phyloP scores from a whole-genome alignment of 2,888 invertebrate genomes.

The Cetonia aurata region DNA sequence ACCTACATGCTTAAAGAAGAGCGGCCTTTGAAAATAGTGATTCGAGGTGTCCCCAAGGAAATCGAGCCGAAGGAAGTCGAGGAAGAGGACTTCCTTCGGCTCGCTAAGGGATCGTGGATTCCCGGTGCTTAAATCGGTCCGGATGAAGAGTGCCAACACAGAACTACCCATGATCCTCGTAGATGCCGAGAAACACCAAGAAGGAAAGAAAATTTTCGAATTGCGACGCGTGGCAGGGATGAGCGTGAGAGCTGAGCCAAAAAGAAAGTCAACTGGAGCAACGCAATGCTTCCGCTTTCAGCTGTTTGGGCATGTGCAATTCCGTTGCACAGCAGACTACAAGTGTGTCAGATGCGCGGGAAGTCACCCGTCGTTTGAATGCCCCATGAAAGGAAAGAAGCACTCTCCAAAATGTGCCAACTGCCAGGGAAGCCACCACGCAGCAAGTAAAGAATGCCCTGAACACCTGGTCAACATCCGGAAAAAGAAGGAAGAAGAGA shows the following conservation, averaged over 20 bases:
- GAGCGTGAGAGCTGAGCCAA: background rate
- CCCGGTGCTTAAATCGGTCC: background rate
- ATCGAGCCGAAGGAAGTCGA: background rate
- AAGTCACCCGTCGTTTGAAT: constrained; percentile 1
- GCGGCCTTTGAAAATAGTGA: background rate
- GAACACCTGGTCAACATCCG: background rate
- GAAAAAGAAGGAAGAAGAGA: background rate
- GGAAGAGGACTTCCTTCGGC: too few species aligned
- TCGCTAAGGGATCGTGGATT: background rate
- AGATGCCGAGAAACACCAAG: background rate
- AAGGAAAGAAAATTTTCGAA: constrained; percentile 11
- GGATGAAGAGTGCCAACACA: background rate
- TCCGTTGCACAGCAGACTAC: constrained; percentile 2
- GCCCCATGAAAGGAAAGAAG: background rate
- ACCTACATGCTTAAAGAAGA: constrained; percentile 14
- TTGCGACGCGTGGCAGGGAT: background rate
- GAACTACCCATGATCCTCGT: background rate
- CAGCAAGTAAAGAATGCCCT: background rate
- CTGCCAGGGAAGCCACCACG: constrained; percentile 2
- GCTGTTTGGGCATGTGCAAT: constrained; percentile 2
- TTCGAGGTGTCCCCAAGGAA: constrained; percentile 5
- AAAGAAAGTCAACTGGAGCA: background rate
- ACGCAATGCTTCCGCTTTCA: background rate
- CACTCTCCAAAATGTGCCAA: background rate
- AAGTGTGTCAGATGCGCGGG: constrained; percentile 9